Base-by-base conservation (phyloP, 1,140 invertebrate genomes). In the Trichomalopsis sarcophagae region DNA sequence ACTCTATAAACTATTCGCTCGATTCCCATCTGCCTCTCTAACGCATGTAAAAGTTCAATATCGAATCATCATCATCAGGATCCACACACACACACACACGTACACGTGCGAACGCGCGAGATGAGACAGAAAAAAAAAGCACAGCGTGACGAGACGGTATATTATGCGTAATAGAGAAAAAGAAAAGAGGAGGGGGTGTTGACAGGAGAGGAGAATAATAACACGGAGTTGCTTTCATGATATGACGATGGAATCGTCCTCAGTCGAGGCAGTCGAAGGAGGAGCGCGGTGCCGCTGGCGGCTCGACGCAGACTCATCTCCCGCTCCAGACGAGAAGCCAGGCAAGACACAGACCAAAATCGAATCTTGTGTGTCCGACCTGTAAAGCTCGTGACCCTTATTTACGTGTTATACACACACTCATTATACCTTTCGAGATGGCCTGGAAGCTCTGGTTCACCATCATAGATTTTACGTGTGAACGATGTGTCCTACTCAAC, bases 311-410 rank as follows among this genome's bases (percentile, higher is more conserved):
- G 90, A 88, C 90, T 90, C 90, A 90, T 88, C 90, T 90, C 89
- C 91, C 92, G 90, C 92, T 93, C 89, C 92, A 92, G 90, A 91
- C 91, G 89, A 93, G 90, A 90, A 93, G 89, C 91, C 92, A 93
- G 92, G 92, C 92, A 93, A 93, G 92, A 92, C 75, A 78, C 50
- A 36, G 62, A 80, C 17, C 88, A 90, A 92, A 92, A 91, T 92
- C 91, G 90, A 92, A 91, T 92, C 89, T 92, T 92, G 90, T 92
- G 89, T 93, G 90, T 91, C 88, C 86, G 86, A 83, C 14, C 55
- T 62, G 55, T 21, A 62, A 62, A 62, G 7, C 17, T 62, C 17
- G n/a, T 62, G 47, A 50, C 30, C 27, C 3, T 74, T 44, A 44
- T 44, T 7, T 40, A 40, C 0, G 36, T 40, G 0, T 40, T 40